phyloP scores from a whole-genome alignment of 1,140 invertebrate species.

The Steinernema khuongi region DNA sequence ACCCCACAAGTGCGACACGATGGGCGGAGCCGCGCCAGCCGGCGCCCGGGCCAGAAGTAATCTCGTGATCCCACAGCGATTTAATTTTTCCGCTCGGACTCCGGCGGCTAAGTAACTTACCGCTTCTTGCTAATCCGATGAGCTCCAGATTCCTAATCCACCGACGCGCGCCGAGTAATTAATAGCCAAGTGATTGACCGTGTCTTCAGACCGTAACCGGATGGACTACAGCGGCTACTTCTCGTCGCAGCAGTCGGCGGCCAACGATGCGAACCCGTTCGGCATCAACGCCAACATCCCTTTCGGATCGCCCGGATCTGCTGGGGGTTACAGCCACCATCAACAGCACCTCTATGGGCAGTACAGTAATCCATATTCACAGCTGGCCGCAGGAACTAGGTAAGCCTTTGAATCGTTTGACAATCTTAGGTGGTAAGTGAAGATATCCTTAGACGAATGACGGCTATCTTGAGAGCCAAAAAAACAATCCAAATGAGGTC shows the following conservation, averaged over 20 bases:
- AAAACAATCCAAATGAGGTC: too few relatives aligned
- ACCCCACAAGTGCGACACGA: neutral
- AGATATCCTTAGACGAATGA: too few relatives aligned
- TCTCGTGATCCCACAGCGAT: conserved; percentile 1
- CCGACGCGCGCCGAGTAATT: neutral
- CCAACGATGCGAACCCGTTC: neutral
- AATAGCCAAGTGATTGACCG: neutral
- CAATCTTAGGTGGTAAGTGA: neutral
- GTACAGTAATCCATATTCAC: conserved; percentile 20
- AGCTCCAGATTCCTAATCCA: neutral
- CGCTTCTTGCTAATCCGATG: neutral
- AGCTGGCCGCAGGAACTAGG: conserved; percentile 1
- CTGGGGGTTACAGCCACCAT: neutral
- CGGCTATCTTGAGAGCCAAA: too few relatives aligned
- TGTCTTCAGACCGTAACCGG: neutral
- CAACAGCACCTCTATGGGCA: conserved; percentile 17
- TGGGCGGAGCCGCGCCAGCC: neutral
- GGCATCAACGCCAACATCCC: neutral
- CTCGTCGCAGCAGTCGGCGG: conserved; percentile 4
- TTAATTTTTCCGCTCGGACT: neutral
- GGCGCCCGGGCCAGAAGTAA: neutral
- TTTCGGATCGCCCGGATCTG: neutral
- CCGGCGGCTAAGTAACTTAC: conserved; percentile 1
- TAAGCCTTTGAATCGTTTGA: neutral
- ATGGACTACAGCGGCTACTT: conserved; percentile 7